Percentiles rank a stretch among this genome's conserved stretches.
phyloP scores from a whole-genome alignment of 1,140 invertebrate genomes.

The Hylyphantes graminicola region DNA sequence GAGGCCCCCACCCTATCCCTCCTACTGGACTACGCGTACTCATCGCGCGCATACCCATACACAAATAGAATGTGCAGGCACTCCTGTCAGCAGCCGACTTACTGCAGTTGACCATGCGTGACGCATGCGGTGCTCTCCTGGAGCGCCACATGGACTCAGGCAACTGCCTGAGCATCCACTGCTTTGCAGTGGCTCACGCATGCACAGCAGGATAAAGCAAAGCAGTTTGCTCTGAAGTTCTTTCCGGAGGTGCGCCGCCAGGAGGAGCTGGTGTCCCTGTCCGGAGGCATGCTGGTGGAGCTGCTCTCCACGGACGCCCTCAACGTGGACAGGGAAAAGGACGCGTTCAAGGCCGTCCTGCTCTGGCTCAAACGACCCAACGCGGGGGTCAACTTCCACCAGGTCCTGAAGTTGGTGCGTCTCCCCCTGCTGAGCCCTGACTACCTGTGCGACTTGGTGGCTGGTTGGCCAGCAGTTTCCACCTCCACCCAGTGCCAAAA shows the following conservation, averaged over 20 bases:
- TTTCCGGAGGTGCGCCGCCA: slow-evolving; percentile 68
- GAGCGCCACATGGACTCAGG: slow-evolving; percentile 72
- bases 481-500: slow-evolving; percentile 67
- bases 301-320: slow-evolving; percentile 72
- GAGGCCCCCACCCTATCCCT: slow-evolving; percentile 70
- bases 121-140: slow-evolving; percentile 72
- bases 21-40: slow-evolving; percentile 74
- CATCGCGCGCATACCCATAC: slow-evolving; percentile 71
- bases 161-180: slow-evolving; percentile 73
- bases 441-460: slow-evolving; percentile 73
- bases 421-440: slow-evolving; percentile 73
- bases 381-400: slow-evolving; percentile 66
- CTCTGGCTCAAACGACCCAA: slow-evolving; percentile 70
- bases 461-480: slow-evolving; percentile 67
- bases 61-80: slow-evolving; percentile 72
- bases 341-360: slow-evolving; percentile 72
- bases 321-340: slow-evolving; percentile 72
- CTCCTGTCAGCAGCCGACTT: slow-evolving; percentile 74
- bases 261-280: slow-evolving; percentile 71
- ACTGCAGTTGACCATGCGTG: slow-evolving; percentile 70
- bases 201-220: slow-evolving; percentile 70
- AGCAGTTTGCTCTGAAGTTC: slow-evolving; percentile 67
- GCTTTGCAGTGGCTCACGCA: slow-evolving; percentile 73
- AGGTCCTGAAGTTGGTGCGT: slow-evolving; percentile 71
- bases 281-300: slow-evolving; percentile 70